phyloP scores from a whole-genome alignment of 1,140 invertebrate genomes.

The Globodera ellingtonae region DNA sequence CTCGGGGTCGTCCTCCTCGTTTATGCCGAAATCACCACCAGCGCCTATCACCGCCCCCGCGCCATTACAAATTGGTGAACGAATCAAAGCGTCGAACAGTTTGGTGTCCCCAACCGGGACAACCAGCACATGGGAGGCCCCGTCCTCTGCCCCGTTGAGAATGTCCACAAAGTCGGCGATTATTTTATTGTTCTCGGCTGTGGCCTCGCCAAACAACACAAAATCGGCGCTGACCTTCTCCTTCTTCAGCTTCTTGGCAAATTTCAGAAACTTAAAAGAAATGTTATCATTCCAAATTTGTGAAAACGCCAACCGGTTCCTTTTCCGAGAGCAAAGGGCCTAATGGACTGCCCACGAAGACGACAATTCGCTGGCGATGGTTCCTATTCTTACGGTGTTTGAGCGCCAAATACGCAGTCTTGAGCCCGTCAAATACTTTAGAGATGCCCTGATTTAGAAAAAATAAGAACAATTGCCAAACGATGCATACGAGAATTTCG shows the following conservation, averaged over 20 bases:
- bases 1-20: conserved; percentile 99
- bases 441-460: conserved; percentile 41
- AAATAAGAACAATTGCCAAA: conserved; percentile 70
- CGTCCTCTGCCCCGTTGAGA: conserved; percentile 81
- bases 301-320: neutral
- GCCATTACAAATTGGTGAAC: conserved; percentile 77
- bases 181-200: conserved; percentile 73
- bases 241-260: conserved; percentile 96
- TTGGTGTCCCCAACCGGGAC: conserved; percentile 90
- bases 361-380: conserved; percentile 97
- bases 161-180: conserved; percentile 89
- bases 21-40: conserved; percentile 95
- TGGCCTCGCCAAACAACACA: conserved; percentile 95
- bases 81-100: conserved; percentile 89
- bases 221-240: conserved; percentile 99
- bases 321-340: conserved; percentile 64
- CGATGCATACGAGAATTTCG: conserved; percentile 80
- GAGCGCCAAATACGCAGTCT: conserved; percentile 76
- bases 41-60: conserved; percentile 74
- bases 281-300: neutral
- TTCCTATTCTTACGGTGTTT: conserved; percentile 99
- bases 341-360: conserved; percentile 95
- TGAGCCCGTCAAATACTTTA: conserved; percentile 55
- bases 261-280: conserved; percentile 75
- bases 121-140: conserved; percentile 71